Base-by-base conservation (phyloP, 2,113 vertebrate species). In the Pseudorasbora parva region DNA sequence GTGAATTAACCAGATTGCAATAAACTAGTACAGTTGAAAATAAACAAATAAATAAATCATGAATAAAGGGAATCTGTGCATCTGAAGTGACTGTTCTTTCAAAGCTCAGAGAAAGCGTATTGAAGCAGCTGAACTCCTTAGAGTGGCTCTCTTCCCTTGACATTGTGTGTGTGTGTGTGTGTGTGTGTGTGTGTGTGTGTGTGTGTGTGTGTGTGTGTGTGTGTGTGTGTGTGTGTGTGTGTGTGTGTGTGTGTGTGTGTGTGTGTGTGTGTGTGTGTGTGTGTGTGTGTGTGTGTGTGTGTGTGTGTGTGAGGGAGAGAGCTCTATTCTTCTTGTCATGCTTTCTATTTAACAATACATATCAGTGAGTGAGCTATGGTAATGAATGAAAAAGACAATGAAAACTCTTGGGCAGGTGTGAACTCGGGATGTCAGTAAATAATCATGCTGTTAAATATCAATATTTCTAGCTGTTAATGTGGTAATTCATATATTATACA, bases 1-100 rank as follows among this genome's bases (percentile, higher is more conserved):
- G 97, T 97, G 97, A 98, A 96, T 97, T 95, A 95, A 97, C 96
- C 97, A 97, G 97, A 97, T 96, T 96, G 96, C 96, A 97, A 97
- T 97, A 96, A 92, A 96, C 96, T 96, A 96, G 97, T 96, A 96
- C 96, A 95, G 94, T 96, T 89, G 91, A 92, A 90, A 92, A 91
- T 90, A 90, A 91, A 93, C 85, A 90, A 94, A 93, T 92, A 93
- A 94, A 95, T 92, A 92, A 93, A 93, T 90, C 91, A 91, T 87
- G 91, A 98, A 97, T 96, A 96, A 97, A 98, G 94, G 95, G 92
- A 95, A 94, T 92, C 88, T 92, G 85, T 91, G 94, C 94, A 90
- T 95, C 93, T 86, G 89, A 88, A 91, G 93, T 84, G 43, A 90
- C 88, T 92, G 92, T 88, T 85, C 57, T 85, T 83, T 88, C 33